phyloP scores from a whole-genome alignment of 2,113 vertebrate genomes.

The Protobothrops mucrosquamatus region DNA sequence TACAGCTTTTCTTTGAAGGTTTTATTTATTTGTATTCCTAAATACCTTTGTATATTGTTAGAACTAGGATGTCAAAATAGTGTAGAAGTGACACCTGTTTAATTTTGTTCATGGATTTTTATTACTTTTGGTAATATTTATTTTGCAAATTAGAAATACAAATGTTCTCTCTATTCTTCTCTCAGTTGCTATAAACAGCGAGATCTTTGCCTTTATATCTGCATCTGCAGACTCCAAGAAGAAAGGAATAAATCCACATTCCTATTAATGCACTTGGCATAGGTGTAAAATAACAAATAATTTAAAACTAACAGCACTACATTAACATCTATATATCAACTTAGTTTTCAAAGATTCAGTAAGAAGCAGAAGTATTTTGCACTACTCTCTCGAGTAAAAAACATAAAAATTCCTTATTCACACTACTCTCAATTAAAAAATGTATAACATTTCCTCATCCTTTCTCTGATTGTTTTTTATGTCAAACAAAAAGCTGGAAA shows the following conservation, averaged over 20 bases:
- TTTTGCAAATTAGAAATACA: conserved; percentile 3
- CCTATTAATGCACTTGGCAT: not conserved
- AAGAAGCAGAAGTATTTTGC: not conserved
- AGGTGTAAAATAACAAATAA: not conserved
- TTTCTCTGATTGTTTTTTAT: not conserved
- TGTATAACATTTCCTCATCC: not conserved
- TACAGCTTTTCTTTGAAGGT: not conserved
- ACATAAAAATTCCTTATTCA: conserved; percentile 3
- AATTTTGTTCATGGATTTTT: not conserved
- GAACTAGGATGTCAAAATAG: not conserved
- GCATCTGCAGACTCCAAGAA: not conserved
- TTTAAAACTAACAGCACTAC: not conserved
- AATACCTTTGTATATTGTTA: not conserved
- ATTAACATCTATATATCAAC: conserved; percentile 29
- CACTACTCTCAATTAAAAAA: conserved; percentile 31
- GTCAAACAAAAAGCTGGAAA: conserved; percentile 21
- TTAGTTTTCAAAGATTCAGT: not conserved
- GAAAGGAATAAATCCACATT: not conserved
- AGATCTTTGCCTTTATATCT: not conserved
- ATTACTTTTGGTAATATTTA: not conserved
- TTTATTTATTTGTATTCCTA: not conserved
- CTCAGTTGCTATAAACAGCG: not conserved
- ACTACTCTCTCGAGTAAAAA: conserved; percentile 37
- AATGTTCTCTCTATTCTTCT: not conserved
- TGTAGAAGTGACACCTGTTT: not conserved